These are phyloP conservation scores for Muntiacus muntjak DNA, from an alignment of 2,113 vertebrate genomes.

Conservation along the genomic window DNA sequence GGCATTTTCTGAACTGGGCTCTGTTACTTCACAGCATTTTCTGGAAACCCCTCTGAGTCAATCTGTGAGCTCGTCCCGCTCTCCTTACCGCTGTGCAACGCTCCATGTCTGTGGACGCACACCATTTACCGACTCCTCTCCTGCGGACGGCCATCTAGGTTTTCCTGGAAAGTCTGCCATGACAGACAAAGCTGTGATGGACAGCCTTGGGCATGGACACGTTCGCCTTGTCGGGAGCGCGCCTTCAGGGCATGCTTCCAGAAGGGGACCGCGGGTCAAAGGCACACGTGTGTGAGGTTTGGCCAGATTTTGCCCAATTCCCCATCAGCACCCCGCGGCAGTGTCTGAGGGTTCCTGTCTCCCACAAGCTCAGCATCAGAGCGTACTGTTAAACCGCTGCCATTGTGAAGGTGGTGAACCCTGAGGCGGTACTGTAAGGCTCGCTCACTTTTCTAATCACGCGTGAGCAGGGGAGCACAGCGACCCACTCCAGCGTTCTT, in stretches of 20 bases:
- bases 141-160: not conserved
- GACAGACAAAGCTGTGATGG: accelerated
- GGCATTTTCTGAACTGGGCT: not conserved
- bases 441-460: not conserved
- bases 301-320: not conserved
- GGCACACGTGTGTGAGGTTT: accelerated
- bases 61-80: not conserved
- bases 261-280: accelerated
- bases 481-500: not conserved
- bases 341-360: accelerated
- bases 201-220: not conserved
- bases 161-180: not conserved
- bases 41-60: not conserved
- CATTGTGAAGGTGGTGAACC: not conserved
- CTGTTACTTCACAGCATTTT: not conserved
- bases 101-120: accelerated
- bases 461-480: not conserved
- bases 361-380: too few species aligned
- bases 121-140: too few species aligned
- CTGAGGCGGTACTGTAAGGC: not conserved
- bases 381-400: accelerated
- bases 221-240: not conserved
- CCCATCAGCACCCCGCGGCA: accelerated
- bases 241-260: not conserved
- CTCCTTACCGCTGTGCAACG: accelerated